These are phyloP conservation scores for Bombus sibiricus DNA, from an alignment of 1,140 invertebrate genomes.

Conservation along the genomic window DNA sequence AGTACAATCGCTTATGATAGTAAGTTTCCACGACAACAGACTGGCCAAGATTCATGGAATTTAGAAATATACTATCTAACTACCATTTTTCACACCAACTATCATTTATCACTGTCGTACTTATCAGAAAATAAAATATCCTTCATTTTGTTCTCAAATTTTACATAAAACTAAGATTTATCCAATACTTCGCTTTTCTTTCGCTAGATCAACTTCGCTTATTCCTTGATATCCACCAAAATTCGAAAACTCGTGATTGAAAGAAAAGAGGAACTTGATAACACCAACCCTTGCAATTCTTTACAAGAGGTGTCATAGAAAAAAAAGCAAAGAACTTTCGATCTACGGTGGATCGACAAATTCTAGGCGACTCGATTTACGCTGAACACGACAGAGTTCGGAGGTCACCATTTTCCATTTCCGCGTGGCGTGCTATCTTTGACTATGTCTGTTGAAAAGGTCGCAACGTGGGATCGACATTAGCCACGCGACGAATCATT, in stretches of 20 bases:
- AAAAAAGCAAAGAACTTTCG: background rate
- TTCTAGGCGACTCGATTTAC: background rate
- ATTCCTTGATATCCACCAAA: background rate
- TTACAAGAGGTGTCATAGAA: no score
- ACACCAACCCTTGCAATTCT: background rate
- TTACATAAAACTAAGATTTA: background rate
- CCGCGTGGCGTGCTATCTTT: background rate
- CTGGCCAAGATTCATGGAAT: background rate
- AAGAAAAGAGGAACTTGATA: no score
- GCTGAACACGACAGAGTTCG: background rate
- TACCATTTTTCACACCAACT: background rate
- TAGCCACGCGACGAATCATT: slow-evolving; percentile 33
- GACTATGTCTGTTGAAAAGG: background rate
- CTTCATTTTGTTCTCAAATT: background rate
- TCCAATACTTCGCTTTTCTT: background rate
- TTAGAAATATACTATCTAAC: background rate
- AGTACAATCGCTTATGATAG: background rate
- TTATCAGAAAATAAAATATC: background rate
- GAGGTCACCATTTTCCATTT: slow-evolving; percentile 2
- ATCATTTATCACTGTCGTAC: background rate
- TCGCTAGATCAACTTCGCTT: background rate
- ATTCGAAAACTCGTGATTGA: background rate
- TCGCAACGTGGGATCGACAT: background rate
- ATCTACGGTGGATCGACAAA: background rate
- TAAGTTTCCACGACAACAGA: background rate